A percentile compares a stretch with the other conserved stretches of the same genome.
These are phyloP conservation scores for Lasiommata megera DNA, from an alignment of 2,888 invertebrate species.

Conservation along the genomic window DNA sequence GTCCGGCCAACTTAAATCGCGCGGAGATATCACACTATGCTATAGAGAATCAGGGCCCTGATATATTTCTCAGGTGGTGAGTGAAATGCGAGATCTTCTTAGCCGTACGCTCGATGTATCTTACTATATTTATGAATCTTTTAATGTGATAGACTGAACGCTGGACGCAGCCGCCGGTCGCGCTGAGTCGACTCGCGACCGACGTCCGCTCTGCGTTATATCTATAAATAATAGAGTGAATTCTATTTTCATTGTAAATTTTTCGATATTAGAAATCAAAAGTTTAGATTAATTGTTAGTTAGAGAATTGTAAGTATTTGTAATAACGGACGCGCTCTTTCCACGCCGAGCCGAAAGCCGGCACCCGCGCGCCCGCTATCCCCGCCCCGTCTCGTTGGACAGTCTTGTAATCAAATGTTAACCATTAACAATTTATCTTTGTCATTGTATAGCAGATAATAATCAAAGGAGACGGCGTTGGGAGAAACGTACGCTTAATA, in stretches of 20 bases:
- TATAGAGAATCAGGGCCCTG: conserved; percentile 23
- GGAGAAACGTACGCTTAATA: conserved; percentile 79
- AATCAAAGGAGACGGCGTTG: conserved; percentile 63
- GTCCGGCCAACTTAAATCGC: neutral
- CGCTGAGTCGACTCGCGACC: conserved; percentile 66
- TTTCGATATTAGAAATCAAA: conserved; percentile 75
- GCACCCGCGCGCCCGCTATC: conserved; percentile 55
- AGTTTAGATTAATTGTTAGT: conserved; percentile 74
- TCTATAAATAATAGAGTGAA: conserved; percentile 75
- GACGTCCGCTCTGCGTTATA: conserved; percentile 63
- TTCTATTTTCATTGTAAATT: conserved; percentile 81
- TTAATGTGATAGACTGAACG: conserved; percentile 77
- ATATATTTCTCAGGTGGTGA: conserved; percentile 51
- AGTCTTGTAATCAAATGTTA: conserved; percentile 73
- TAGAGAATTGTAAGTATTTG: conserved; percentile 78
- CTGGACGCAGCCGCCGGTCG: conserved; percentile 62
- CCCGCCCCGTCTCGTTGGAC: conserved; percentile 67
- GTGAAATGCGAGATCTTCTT: conserved; percentile 38
- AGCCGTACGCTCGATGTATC: conserved; percentile 46
- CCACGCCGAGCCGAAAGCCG: conserved; percentile 50
- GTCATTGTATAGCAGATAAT: conserved; percentile 66
- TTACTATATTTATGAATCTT: conserved; percentile 71
- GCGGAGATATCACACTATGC: neutral
- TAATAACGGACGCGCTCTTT: conserved; percentile 70
- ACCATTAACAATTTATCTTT: conserved; percentile 68